A percentile compares a stretch with the other conserved stretches of the same genome.
These are phyloP conservation scores for Scarus forsteni DNA, from an alignment of 2,797 vertebrate genomes.

Conservation along the genomic window DNA sequence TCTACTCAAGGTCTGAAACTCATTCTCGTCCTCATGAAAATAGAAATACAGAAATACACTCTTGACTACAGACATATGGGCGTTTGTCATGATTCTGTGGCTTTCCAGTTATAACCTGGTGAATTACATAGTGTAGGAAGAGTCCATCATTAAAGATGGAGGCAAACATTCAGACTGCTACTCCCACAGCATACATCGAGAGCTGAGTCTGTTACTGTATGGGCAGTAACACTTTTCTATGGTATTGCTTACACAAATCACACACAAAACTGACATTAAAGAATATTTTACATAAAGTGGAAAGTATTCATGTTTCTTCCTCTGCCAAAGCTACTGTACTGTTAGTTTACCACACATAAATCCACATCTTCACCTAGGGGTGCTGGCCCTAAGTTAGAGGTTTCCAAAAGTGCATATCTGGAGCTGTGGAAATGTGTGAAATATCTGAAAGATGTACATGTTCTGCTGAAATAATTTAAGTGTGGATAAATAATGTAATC, in stretches of 20 bases:
- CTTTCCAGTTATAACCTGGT: slow-evolving; percentile 80
- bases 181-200: slow-evolving; percentile 28
- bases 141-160: slow-evolving; percentile 77
- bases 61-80: slow-evolving; percentile 35
- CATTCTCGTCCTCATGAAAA: slow-evolving; percentile 23
- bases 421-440: no score
- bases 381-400: no score
- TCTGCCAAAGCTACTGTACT: no score
- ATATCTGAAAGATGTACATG: no score
- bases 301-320: no score
- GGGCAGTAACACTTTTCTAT: neutral
- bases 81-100: slow-evolving; percentile 67
- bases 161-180: slow-evolving; percentile 42
- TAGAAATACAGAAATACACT: slow-evolving; percentile 40
- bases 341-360: no score
- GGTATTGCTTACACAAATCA: neutral
- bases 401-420: no score
- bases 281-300: no score
- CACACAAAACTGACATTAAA: no score
- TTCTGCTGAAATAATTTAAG: no score
- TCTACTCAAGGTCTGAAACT: slow-evolving; percentile 8
- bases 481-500: no score
- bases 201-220: slow-evolving; percentile 1
- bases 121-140: slow-evolving; percentile 79
- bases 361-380: no score